Evolutionary conservation across 2,888 invertebrate genomes (phyloP).

Genomic region (Nemapogon koenigi): DNA sequence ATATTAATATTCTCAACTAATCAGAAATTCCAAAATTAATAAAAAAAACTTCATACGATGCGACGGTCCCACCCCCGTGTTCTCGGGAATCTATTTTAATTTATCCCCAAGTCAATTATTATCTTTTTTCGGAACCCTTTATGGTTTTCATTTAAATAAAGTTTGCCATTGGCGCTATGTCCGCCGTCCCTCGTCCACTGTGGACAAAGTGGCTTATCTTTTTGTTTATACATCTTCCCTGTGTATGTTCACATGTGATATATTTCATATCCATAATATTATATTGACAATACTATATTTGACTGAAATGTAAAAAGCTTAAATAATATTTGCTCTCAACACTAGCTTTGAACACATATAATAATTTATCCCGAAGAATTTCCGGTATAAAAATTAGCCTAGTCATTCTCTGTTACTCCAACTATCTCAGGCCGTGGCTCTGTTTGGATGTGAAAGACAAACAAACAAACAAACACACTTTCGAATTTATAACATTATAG

Average conservation of each 20-base stretch:
- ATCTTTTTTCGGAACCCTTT: slow-evolving; percentile 32
- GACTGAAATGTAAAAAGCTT: too few relatives aligned
- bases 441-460: too few relatives aligned
- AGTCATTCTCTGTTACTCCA: too few relatives aligned
- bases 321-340: too few relatives aligned
- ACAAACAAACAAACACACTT: too few relatives aligned
- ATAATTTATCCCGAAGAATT: too few relatives aligned
- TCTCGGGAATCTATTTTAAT: slow-evolving; percentile 36
- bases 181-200: slow-evolving; percentile 5
- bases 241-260: slow-evolving; percentile 2
- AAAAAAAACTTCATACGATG: slow-evolving; percentile 39
- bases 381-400: too few relatives aligned
- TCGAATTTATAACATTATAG: too few relatives aligned
- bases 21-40: neutral
- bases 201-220: slow-evolving; percentile 8
- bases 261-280: neutral
- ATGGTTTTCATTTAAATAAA: slow-evolving; percentile 26
- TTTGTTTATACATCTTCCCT: slow-evolving; percentile 6
- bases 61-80: slow-evolving; percentile 24
- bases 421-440: too few relatives aligned
- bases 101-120: slow-evolving; percentile 26
- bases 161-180: slow-evolving; percentile 32
- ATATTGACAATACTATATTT: too few relatives aligned
- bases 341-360: too few relatives aligned
- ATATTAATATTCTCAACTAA: neutral